Conservation (phyloP, 2,888 invertebrate genomes). For the Itoplectis maculator region DNA sequence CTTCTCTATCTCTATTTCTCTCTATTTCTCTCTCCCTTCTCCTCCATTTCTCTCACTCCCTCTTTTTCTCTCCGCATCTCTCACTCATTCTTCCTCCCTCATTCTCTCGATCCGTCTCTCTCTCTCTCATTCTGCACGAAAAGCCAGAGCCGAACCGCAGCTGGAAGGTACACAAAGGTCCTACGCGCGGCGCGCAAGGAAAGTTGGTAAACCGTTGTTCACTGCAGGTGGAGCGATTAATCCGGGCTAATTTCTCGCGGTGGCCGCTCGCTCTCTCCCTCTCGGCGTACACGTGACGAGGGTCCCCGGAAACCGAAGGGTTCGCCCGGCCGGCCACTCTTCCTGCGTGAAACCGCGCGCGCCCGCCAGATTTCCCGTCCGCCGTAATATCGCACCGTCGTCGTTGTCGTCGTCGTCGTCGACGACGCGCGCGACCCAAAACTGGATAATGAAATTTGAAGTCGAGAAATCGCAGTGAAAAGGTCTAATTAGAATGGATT, state of each 20-base stretch:
- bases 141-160: conserved; percentile 28
- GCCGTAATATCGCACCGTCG: conserved; percentile 51
- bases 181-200: conserved; percentile 32
- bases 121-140: background rate
- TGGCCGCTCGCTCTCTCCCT: conserved; percentile 33
- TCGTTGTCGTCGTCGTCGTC: too few species aligned
- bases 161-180: conserved; percentile 28
- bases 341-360: conserved; percentile 32
- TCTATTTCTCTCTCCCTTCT: background rate
- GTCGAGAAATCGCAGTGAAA: conserved; percentile 49
- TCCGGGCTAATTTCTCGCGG: conserved; percentile 70
- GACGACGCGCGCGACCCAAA: conserved; percentile 31
- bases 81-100: background rate
- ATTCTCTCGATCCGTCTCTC: too few species aligned
- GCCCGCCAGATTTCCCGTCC: conserved; percentile 54
- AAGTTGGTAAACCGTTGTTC: conserved; percentile 71
- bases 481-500: conserved; percentile 50
- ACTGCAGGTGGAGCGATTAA: conserved; percentile 70
- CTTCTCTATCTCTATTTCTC: background rate
- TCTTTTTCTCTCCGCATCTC: too few species aligned
- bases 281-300: conserved; percentile 33
- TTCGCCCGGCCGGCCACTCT: conserved; percentile 14
- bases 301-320: conserved; percentile 56
- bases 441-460: conserved; percentile 57
- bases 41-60: background rate